Evolutionary conservation across 2,888 invertebrate genomes (phyloP).

Genomic region (Drosophila vallismaia): DNA sequence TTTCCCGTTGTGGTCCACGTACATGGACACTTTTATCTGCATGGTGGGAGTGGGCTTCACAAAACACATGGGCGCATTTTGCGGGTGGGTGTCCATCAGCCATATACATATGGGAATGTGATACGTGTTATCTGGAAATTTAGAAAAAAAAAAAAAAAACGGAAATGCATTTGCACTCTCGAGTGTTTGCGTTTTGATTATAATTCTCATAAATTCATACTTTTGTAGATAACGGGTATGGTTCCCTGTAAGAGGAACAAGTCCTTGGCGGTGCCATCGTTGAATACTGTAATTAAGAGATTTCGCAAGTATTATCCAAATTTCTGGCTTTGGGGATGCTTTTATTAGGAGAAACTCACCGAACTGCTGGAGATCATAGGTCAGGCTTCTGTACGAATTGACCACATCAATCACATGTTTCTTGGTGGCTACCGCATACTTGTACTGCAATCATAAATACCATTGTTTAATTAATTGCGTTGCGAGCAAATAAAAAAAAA

Average conservation of each 20-base stretch:
- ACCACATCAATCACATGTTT: constrained; percentile 88
- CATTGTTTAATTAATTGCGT: constrained; percentile 38
- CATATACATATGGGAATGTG: constrained; percentile 98
- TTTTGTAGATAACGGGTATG: constrained; percentile 95
- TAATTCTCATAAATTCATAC: constrained; percentile 85
- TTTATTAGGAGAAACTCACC: constrained; percentile 85
- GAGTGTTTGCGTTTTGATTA: too few species aligned
- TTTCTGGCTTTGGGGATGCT: not conserved
- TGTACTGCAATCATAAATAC: constrained; percentile 86
- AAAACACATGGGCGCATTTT: constrained; percentile 96
- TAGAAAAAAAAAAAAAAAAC: not conserved
- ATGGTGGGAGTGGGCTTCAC: constrained; percentile 97
- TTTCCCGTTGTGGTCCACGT: constrained; percentile 97
- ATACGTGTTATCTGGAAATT: constrained; percentile 88
- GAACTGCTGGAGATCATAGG: constrained; percentile 88
- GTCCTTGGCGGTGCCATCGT: constrained; percentile 92
- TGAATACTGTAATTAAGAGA: constrained; percentile 87
- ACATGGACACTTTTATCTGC: constrained; percentile 97
- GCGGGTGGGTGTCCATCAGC: constrained; percentile 98
- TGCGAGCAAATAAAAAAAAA: constrained; percentile 22
- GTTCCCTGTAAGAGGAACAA: constrained; percentile 95
- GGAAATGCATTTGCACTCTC: not conserved
- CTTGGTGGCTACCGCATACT: constrained; percentile 87
- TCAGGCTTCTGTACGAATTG: constrained; percentile 87
- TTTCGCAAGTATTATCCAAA: not conserved